Evolutionary conservation across 2,113 vertebrate genomes (phyloP).

Genomic region (Pipa parva): DNA sequence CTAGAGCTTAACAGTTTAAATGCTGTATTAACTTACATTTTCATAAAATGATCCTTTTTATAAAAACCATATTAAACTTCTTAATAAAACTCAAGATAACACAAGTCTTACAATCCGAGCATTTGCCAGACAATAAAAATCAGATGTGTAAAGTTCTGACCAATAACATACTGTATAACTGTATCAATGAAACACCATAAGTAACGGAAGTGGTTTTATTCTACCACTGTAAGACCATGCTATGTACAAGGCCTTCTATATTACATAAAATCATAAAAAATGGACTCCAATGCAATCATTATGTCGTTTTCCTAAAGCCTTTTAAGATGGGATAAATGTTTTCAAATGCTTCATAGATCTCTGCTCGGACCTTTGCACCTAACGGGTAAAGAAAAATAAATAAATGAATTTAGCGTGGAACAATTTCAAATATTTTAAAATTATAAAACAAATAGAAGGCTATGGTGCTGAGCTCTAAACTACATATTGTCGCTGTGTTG

Average conservation of each 20-base stretch:
- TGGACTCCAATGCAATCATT: conserved; percentile 50
- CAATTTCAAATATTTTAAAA: too few relatives aligned
- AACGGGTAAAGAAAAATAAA: conserved; percentile 12
- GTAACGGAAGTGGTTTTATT: conserved; percentile 43
- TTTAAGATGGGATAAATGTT: conserved; percentile 98
- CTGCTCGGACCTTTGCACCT: conserved; percentile 96
- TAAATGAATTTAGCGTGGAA: too few relatives aligned
- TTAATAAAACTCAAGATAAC: not conserved
- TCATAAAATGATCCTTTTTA: not conserved
- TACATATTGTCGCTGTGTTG: too few relatives aligned
- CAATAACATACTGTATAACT: conserved; percentile 50
- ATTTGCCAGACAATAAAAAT: conserved; percentile 19
- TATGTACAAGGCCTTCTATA: conserved; percentile 47
- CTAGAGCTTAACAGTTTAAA: not conserved
- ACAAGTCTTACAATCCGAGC: not conserved
- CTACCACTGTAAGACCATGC: conserved; percentile 48
- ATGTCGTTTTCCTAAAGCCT: conserved; percentile 96
- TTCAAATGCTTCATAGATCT: conserved; percentile 98
- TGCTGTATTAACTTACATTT: not conserved
- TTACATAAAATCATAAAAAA: conserved; percentile 29
- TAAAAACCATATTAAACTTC: not conserved
- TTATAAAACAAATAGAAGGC: too few relatives aligned
- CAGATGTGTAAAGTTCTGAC: conserved; percentile 32
- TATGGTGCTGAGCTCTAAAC: too few relatives aligned
- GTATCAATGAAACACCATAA: conserved; percentile 50